Base-by-base conservation (phyloP, 2,888 invertebrate genomes). In the Agonopterix heracliana region DNA sequence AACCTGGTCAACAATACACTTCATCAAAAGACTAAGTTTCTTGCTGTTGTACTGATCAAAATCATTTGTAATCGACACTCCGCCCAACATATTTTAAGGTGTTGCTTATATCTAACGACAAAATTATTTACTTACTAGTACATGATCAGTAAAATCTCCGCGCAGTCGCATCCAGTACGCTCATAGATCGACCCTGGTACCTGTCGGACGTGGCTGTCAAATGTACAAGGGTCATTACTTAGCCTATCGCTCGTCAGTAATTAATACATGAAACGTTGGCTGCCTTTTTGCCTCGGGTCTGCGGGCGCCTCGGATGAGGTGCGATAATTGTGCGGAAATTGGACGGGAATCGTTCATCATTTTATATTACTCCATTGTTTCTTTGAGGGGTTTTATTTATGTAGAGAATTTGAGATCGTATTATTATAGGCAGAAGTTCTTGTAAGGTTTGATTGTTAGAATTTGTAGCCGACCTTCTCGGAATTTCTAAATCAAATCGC, bases 21-120 rank as follows among this genome's bases (percentile, higher is more conserved):
- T 91, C 91, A 92, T 91, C 71, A 91, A 86, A 17, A 90, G 61
- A 0, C 91, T 90, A 2, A 90, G 71, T 45, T 80, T 81, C 55
- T 81, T 89, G 47, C 74, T 71, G 60, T 91, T 87, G 71, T 84
- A 90, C 2, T 88, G 89, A 56, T 90, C 88, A 50, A 88, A 81
- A 35, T 88, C 64, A 45, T 75, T 88, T 0, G 89, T 88, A 1
- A 91, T 77, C 13, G 89, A 83, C 5, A 92, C 84, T 1, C 90
- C 91, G 0, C 92, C 92, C 13, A 92, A 68, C 86, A 90, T 89
- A 46, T 90, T 90, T 17, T 3, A 17, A 3, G 17, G 17, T 17
- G 17, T 3, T 17, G 3, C 2, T 17, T 3, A 17, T 17, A 2
- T 17, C 17, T 17, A 17, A 17, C 3, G 17, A 17, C 3, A 2